phyloP scores from a whole-genome alignment of 2,113 vertebrate genomes.

The Typhlomys cinereus region DNA sequence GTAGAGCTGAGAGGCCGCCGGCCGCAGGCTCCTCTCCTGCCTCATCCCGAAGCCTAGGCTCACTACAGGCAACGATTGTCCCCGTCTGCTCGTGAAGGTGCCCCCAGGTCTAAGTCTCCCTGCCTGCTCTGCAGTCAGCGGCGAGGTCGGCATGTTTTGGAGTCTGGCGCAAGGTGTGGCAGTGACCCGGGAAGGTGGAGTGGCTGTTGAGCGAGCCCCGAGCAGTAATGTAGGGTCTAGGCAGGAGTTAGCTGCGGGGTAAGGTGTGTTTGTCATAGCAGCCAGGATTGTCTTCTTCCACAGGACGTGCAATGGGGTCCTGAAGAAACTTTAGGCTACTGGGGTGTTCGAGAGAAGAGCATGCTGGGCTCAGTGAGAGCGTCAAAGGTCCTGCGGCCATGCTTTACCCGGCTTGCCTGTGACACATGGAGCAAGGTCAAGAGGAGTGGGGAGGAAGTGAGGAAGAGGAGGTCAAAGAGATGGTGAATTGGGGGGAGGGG shows the following conservation, averaged over 20 bases:
- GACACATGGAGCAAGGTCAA: not conserved
- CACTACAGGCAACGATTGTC: not conserved
- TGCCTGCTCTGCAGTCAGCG: not conserved
- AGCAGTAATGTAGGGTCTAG: not conserved
- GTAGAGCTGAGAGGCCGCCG: not conserved
- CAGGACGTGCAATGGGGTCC: not conserved
- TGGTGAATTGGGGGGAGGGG: not conserved
- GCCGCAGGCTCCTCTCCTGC: not conserved
- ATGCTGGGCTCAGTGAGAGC: not conserved
- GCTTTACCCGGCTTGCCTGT: not conserved
- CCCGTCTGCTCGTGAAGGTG: not conserved
- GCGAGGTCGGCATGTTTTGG: not conserved
- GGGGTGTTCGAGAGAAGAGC: not conserved
- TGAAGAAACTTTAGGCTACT: not conserved
- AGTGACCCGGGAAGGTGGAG: not conserved
- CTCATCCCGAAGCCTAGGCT: accelerated
- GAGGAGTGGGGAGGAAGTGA: not conserved
- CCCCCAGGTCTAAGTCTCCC: not conserved
- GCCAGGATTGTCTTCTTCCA: not conserved
- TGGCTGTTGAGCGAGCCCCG: not conserved
- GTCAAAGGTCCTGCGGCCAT: not conserved
- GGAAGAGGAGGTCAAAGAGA: not conserved
- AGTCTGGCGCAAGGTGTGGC: not conserved
- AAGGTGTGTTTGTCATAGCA: not conserved
- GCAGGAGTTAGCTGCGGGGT: too few relatives aligned